Base-by-base conservation (phyloP, 2,797 vertebrate species). In the Lacerta agilis region DNA sequence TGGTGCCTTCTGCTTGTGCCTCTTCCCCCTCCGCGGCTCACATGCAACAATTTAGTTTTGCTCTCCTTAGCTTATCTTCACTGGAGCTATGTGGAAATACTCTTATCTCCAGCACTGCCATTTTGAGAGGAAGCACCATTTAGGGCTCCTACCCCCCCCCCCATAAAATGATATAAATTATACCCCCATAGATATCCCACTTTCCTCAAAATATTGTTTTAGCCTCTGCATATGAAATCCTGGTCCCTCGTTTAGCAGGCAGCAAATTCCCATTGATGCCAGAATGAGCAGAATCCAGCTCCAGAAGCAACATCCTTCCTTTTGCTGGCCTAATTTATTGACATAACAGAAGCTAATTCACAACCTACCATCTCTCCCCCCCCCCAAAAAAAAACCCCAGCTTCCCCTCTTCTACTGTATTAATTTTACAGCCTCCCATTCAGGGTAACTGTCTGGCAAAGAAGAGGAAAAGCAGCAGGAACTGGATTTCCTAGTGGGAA, bases 261-360 rank as follows among this genome's bases (percentile, higher is more conserved):
- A 88, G 33, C 75, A 33, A 82, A 76, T 0, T 38, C 13, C 23
- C 69, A 88, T 6, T 86, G 78, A 71, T 15, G n/a, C 72, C 79
- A 84, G 77, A 13, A 61, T 73, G 66, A 27, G 7, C 18, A 8
- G 0, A 4, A 5, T 84, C 88, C 33, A 17, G 41, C 49, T 18
- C 87, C 64, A 25, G 3, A 41, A 58, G 18, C 66, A 84, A 49
- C 73, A 87, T n/a, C 45, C 43, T 55, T 64, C 43, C 79, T 82
- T 61, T 33, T 13, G 49, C 8, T 86, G 64, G 49, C 15, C 45
- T 66, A 20, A 82, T 79, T 85, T 91, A 29, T 78, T 82, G 75
- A 61, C 41, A n/a, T 4, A 55, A 27, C 38, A 91, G 79, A 85
- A 41, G 29, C n/a, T 36, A 86, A 38, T 43, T 86, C 69, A 86